These are phyloP conservation scores for Eurystomus gularis DNA, from an alignment of 2,113 vertebrate species.

Conservation along the genomic window DNA sequence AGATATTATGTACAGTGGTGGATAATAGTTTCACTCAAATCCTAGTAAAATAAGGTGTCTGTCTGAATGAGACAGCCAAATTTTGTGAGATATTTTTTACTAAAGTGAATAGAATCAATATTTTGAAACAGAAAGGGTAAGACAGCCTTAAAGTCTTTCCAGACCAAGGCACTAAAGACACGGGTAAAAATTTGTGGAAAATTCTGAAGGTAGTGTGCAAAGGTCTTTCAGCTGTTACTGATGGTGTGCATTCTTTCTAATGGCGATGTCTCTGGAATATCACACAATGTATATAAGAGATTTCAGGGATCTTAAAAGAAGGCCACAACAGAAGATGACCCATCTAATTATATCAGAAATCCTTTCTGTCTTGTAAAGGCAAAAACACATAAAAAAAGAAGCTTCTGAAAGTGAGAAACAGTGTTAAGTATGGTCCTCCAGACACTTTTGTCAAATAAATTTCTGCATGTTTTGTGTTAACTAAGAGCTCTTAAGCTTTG, in stretches of 20 bases:
- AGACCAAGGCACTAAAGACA: accelerated
- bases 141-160: background rate
- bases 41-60: background rate
- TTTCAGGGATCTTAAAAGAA: background rate
- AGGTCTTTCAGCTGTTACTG: background rate
- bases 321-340: accelerated
- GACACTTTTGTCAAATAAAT: accelerated
- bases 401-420: background rate
- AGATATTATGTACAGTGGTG: background rate
- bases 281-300: background rate
- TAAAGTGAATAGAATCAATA: background rate
- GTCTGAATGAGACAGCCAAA: background rate
- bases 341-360: background rate
- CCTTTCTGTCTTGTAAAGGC: background rate
- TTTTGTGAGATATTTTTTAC: background rate
- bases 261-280: background rate
- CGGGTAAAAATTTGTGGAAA: background rate
- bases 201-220: background rate
- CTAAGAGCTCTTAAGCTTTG: background rate
- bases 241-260: background rate
- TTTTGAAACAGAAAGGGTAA: background rate
- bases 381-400: background rate
- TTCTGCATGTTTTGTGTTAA: background rate
- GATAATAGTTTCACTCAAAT: background rate
- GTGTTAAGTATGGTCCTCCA: background rate